Conservation (phyloP, 2,888 invertebrate genomes). For the Hemicrepidius hirtus region DNA sequence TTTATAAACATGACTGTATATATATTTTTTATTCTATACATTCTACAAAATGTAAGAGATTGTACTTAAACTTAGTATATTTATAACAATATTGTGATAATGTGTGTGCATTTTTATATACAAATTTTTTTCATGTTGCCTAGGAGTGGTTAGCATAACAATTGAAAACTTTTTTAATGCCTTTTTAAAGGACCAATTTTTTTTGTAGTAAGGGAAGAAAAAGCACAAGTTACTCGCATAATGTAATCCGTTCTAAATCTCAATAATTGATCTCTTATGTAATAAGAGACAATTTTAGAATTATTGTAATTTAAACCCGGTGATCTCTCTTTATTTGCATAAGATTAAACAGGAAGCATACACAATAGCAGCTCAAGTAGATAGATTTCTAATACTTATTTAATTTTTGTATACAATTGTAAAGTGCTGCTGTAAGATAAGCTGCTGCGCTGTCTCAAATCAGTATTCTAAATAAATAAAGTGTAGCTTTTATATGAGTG, state of each 20-base stretch:
- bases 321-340: constrained; percentile 6
- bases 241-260: constrained; percentile 9
- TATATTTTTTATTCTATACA: constrained; percentile 36
- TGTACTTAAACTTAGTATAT: constrained; percentile 45
- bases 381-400: constrained; percentile 21
- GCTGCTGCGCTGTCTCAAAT: constrained; percentile 24
- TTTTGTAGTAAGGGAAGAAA: background rate
- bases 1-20: constrained; percentile 48
- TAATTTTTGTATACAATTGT: constrained; percentile 25
- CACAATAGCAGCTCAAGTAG: constrained; percentile 7
- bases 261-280: constrained; percentile 28
- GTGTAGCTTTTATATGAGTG: constrained; percentile 45
- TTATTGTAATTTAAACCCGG: background rate
- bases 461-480: constrained; percentile 38
- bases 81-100: constrained; percentile 47
- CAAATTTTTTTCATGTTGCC: background rate
- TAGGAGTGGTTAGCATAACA: background rate
- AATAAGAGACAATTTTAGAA: constrained; percentile 25
- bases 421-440: constrained; percentile 28
- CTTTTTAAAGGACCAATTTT: constrained; percentile 32
- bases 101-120: constrained; percentile 47
- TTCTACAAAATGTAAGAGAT: constrained; percentile 38
- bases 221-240: background rate
- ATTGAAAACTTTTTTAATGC: constrained; percentile 23
- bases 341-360: background rate